A percentile compares a stretch with the other conserved stretches of the same genome.
Conservation (phyloP, 2,797 vertebrate species). For the Rhadinocentrus ornatus region DNA sequence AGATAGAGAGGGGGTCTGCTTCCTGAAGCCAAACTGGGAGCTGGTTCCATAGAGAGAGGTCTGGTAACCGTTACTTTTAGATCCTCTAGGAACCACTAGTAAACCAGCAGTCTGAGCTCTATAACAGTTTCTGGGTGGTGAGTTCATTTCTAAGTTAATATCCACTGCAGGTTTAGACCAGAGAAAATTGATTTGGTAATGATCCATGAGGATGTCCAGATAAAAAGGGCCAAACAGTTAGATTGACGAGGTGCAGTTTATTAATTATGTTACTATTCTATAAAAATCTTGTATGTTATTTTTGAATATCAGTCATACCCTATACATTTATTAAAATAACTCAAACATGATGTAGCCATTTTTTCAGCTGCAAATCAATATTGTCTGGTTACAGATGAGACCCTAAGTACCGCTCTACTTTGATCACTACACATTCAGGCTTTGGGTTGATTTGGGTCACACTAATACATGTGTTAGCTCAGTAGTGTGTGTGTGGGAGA, state of each 20-base stretch:
- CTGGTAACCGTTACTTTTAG: too few species aligned
- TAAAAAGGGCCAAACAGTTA: neutral
- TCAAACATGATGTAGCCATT: neutral
- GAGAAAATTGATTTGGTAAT: neutral
- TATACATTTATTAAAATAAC: too few species aligned
- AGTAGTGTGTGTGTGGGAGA: neutral
- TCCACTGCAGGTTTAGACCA: neutral
- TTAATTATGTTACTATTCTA: neutral
- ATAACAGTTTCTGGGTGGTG: neutral
- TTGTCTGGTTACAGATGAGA: slow-evolving; percentile 5
- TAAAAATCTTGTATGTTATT: neutral
- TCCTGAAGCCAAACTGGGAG: too few species aligned
- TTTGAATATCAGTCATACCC: neutral
- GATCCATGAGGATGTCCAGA: neutral
- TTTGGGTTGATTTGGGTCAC: neutral
- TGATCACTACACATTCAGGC: neutral
- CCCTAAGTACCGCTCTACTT: neutral
- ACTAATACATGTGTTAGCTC: neutral
- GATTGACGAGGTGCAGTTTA: neutral
- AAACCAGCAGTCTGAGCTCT: too few species aligned
- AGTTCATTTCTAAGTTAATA: neutral
- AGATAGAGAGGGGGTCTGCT: too few species aligned
- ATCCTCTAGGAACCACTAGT: too few species aligned
- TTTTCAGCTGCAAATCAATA: slow-evolving; percentile 7
- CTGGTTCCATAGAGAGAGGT: too few species aligned